Evolutionary conservation across 2,888 invertebrate species (phyloP), one percentile per base, ranked within the genome.

Genomic region (Nematopogon swammerdamellus): DNA sequence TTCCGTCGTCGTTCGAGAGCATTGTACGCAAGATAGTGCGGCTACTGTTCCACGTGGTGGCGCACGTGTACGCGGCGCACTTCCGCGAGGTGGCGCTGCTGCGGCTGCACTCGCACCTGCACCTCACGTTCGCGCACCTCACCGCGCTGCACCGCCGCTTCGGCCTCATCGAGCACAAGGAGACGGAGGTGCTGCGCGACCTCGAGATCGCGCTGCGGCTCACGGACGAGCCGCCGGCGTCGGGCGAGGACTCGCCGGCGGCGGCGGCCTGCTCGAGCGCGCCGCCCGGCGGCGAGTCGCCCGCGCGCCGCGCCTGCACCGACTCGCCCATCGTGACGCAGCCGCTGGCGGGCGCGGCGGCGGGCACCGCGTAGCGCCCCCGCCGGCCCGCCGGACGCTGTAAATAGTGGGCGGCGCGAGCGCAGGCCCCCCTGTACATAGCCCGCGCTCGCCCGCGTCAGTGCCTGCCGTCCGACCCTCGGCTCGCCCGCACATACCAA

Each of bases 41-140:
- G 72, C 87, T 96, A 81, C 86, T 96, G 83, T 96, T 95, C 85
- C 97, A 97, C 82, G 96, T 97, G 76, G 86, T 97, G 84, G 96
- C 96, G 75, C 97, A 98, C 84, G 85, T 97, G 75, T 97, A 97
- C 84, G 95, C 95, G 73, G 91, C 93, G 80, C 97, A 98, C 86
- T 97, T 96, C 85, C 88, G 92, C 79, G 94, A 96, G 83, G 89
- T 97, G 64, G 91, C 93, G 69, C 85, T 93, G 72, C 86, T 97
- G 74, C 91, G 92, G 62, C 85, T 97, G 71, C 96, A 97, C 82
- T 91, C 94, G 69, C 97, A 97, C 82, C 88, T 97, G 76, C 97
- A 97, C 84, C 90, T 95, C 81, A 92, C 97, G 63, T 97, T 96
- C 84, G 93, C 93, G 77, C 97, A 97, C 83, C 88, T 97, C 76